Evolutionary conservation across 37 sponge, comb jelly and placozoan species (phyloP).

Genomic region (Beroe forskalii): DNA sequence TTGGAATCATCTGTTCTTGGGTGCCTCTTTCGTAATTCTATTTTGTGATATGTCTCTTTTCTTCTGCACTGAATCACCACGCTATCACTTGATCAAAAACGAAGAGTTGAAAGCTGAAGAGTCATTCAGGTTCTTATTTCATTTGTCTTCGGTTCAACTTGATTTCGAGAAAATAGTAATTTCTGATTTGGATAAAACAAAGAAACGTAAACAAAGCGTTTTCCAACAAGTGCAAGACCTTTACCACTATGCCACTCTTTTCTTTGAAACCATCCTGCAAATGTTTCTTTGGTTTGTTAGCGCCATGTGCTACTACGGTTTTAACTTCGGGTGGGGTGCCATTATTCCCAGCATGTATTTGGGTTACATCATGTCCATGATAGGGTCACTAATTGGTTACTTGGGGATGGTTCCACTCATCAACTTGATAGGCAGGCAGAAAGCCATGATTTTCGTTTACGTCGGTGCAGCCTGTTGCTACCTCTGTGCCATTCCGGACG

Average conservation of each 20-base stretch:
- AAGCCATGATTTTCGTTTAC: background rate
- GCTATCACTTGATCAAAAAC: conserved; percentile 1
- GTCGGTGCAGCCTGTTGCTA: background rate
- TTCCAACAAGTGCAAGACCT: background rate
- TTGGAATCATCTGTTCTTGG: conserved; percentile 8
- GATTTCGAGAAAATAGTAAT: background rate
- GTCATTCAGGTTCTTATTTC: background rate
- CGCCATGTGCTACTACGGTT: conserved; percentile 54
- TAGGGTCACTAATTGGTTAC: background rate
- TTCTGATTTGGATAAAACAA: background rate
- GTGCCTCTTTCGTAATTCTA: background rate
- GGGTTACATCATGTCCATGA: background rate
- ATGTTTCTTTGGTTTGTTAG: background rate
- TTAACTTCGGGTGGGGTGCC: conserved; percentile 26
- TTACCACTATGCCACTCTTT: background rate
- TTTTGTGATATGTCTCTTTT: background rate
- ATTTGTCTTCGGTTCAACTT: background rate
- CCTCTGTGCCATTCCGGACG: background rate
- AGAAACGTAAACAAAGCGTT: background rate
- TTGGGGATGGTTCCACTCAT: background rate
- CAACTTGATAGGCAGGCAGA: conserved; percentile 1
- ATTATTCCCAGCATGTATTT: background rate
- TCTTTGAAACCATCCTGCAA: background rate
- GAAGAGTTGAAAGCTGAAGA: background rate
- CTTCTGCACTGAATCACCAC: conserved; percentile 27